A percentile compares a stretch with the other conserved stretches of the same genome.
Conservation (phyloP, 2,113 vertebrate genomes). For the Odocoileus hemionus region DNA sequence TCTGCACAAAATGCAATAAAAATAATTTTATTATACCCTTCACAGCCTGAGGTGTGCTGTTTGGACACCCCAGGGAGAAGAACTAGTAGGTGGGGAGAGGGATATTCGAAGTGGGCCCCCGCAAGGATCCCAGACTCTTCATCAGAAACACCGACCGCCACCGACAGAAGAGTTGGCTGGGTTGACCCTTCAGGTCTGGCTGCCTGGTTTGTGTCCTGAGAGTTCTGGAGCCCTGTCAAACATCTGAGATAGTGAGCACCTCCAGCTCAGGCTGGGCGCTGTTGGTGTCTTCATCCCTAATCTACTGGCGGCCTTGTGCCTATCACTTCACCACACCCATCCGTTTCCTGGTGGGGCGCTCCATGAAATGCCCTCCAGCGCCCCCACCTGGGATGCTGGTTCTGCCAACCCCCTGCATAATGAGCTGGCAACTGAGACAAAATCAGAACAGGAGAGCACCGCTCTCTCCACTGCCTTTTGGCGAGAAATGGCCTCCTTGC, state of each 20-base stretch:
- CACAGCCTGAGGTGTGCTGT: conserved; percentile 54
- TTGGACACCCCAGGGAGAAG: background rate
- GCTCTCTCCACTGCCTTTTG: background rate
- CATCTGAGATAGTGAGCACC: background rate
- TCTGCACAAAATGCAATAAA: conserved; percentile 99
- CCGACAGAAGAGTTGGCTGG: background rate
- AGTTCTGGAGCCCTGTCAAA: background rate
- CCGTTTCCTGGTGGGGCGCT: background rate
- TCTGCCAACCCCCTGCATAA: background rate
- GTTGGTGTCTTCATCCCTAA: background rate
- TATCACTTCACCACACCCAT: background rate
- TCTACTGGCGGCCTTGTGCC: background rate
- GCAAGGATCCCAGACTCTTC: background rate
- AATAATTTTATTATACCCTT: conserved; percentile 98
- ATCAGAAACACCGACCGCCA: background rate
- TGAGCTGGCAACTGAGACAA: background rate
- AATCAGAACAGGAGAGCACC: background rate
- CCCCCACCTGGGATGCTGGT: background rate
- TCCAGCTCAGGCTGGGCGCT: background rate
- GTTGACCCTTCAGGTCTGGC: background rate
- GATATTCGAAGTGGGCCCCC: background rate
- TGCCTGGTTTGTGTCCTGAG: too few species aligned
- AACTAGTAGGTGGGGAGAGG: background rate
- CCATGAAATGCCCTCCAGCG: background rate
- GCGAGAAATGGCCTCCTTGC: background rate